Conservation (phyloP, 2,888 invertebrate species). For the Zhengitettix transpicula region DNA sequence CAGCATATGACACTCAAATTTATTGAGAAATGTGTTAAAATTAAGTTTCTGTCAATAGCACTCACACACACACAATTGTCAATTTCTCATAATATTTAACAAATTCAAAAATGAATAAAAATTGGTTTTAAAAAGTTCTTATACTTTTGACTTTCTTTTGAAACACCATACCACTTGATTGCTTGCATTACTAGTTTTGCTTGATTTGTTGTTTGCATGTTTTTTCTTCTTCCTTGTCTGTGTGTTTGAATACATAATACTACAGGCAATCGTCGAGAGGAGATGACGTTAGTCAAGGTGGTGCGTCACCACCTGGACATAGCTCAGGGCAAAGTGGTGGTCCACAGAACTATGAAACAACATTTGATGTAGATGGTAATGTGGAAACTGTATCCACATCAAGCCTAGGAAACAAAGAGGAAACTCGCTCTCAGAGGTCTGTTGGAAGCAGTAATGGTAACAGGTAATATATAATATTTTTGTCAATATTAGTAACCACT, state of each 20-base stretch:
- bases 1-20: too few relatives aligned
- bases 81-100: too few relatives aligned
- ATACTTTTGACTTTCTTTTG: too few relatives aligned
- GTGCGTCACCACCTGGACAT: slow-evolving; percentile 6
- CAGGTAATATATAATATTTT: slow-evolving; percentile 37
- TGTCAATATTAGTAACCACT: neutral
- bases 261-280: slow-evolving; percentile 9
- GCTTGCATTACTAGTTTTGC: neutral
- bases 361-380: slow-evolving; percentile 81
- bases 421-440: slow-evolving; percentile 41
- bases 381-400: slow-evolving; percentile 82
- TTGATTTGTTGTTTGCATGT: slow-evolving; percentile 19
- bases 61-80: too few relatives aligned
- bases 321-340: slow-evolving; percentile 14
- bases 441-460: slow-evolving; percentile 40
- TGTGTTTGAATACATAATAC: neutral
- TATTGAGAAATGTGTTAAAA: too few relatives aligned
- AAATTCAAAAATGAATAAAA: too few relatives aligned
- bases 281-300: slow-evolving; percentile 8
- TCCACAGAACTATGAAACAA: slow-evolving; percentile 60
- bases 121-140: too few relatives aligned
- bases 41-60: too few relatives aligned
- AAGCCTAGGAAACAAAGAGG: slow-evolving; percentile 52
- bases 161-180: neutral
- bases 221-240: slow-evolving; percentile 2